Conservation (phyloP, 2,888 invertebrate genomes). For the Cosmopolites sordidus region DNA sequence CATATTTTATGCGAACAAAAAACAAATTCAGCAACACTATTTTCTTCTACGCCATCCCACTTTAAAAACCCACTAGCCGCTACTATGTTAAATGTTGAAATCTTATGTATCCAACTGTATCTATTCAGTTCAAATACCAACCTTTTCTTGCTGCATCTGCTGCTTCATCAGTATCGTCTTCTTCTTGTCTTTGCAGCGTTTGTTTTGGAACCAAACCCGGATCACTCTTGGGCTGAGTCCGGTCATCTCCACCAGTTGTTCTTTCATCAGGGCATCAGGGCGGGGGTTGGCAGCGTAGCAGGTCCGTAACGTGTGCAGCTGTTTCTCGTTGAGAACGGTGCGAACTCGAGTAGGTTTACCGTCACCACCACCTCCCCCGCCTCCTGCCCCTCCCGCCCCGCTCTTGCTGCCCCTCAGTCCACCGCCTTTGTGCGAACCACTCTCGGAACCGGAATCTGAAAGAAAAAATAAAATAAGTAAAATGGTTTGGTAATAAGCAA, state of each 20-base stretch:
- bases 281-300: slow-evolving; percentile 97
- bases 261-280: slow-evolving; percentile 98
- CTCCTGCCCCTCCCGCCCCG: slow-evolving; percentile 48
- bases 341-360: slow-evolving; percentile 98
- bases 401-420: slow-evolving; percentile 48
- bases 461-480: slow-evolving; percentile 31
- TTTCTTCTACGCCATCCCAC: too few species aligned
- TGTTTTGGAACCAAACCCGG: slow-evolving; percentile 99
- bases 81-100: too few species aligned
- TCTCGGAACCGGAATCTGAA: slow-evolving; percentile 90
- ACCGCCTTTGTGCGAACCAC: slow-evolving; percentile 82
- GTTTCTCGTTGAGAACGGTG: slow-evolving; percentile 98
- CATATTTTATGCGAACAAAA: too few species aligned
- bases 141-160: slow-evolving; percentile 98
- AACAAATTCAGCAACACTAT: too few species aligned
- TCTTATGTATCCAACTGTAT: too few species aligned
- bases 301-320: slow-evolving; percentile 93
- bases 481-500: too few species aligned
- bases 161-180: slow-evolving; percentile 94
- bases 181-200: slow-evolving; percentile 96
- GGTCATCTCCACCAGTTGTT: slow-evolving; percentile 99
- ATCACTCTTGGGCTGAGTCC: slow-evolving; percentile 95
- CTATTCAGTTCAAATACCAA: slow-evolving; percentile 42
- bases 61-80: too few species aligned
- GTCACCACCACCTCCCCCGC: slow-evolving; percentile 60